A percentile compares a stretch with the other conserved stretches of the same genome.
These are phyloP conservation scores for Hydrolagus affinis DNA, from an alignment of 2,113 vertebrate species.

Conservation along the genomic window DNA sequence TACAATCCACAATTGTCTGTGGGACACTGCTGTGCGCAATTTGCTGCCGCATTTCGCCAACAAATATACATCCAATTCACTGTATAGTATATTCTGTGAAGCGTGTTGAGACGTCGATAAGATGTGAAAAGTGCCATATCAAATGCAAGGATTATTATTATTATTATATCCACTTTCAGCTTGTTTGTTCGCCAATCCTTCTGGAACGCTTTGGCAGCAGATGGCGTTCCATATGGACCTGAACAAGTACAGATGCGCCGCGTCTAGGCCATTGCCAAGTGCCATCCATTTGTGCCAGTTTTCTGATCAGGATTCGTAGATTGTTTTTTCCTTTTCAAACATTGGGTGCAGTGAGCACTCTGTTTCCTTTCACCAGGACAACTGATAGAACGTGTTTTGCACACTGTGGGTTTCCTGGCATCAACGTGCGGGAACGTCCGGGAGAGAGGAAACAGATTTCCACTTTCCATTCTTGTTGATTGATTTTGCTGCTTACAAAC, in stretches of 20 bases:
- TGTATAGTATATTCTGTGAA: too few species aligned
- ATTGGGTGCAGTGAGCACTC: background rate
- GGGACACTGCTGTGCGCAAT: too few species aligned
- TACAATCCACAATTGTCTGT: too few species aligned
- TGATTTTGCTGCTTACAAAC: slow-evolving; percentile 8
- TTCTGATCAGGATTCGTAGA: background rate
- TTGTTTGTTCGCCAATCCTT: background rate
- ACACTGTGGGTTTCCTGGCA: background rate
- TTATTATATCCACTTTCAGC: background rate
- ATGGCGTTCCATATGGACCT: background rate
- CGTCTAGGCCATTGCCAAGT: background rate
- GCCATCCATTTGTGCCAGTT: background rate
- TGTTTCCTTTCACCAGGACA: background rate
- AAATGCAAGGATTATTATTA: too few species aligned
- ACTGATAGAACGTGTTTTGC: background rate
- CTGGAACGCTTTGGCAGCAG: background rate
- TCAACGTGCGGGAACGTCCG: background rate
- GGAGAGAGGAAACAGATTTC: slow-evolving; percentile 10
- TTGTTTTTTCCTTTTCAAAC: background rate
- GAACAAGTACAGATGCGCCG: background rate
- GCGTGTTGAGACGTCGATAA: too few species aligned
- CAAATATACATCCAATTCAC: too few species aligned
- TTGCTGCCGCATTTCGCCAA: too few species aligned
- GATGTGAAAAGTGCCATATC: too few species aligned
- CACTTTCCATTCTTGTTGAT: background rate